Evolutionary conservation across 2,888 invertebrate genomes (phyloP).

Genomic region (Saturnia japonica): DNA sequence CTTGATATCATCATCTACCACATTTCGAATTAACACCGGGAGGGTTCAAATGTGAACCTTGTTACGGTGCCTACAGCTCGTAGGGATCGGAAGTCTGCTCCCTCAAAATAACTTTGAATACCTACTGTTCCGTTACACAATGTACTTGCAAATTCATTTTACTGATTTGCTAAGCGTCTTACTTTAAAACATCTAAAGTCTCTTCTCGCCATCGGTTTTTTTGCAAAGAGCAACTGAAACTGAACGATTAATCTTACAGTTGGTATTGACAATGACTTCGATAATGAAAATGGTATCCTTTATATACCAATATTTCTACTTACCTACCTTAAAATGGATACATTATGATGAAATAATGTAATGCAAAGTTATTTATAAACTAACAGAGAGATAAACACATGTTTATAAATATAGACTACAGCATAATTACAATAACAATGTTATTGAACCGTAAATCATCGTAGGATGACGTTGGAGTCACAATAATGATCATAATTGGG

Average conservation of each 20-base stretch:
- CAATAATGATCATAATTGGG: too few species aligned
- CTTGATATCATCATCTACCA: neutral
- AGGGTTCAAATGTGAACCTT: too few species aligned
- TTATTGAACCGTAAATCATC: neutral
- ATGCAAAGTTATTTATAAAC: neutral
- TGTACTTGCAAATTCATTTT: neutral
- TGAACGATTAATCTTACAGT: too few species aligned
- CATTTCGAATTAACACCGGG: neutral
- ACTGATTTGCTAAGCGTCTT: neutral
- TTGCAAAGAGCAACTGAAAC: too few species aligned
- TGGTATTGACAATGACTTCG: neutral
- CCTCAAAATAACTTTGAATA: neutral
- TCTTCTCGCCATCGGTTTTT: too few species aligned
- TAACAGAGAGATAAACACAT: neutral
- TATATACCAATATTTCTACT: neutral
- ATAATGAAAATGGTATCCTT: neutral
- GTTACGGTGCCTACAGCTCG: too few species aligned
- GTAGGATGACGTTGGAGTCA: neutral
- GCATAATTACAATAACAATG: neutral
- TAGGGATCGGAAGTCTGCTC: too few species aligned
- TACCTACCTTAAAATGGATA: neutral
- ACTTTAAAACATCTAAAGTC: neutral
- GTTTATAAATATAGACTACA: neutral
- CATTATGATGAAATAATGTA: neutral
- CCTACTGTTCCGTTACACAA: neutral